Base-by-base conservation (phyloP, 2,113 vertebrate genomes). In the Sylvia atricapilla region DNA sequence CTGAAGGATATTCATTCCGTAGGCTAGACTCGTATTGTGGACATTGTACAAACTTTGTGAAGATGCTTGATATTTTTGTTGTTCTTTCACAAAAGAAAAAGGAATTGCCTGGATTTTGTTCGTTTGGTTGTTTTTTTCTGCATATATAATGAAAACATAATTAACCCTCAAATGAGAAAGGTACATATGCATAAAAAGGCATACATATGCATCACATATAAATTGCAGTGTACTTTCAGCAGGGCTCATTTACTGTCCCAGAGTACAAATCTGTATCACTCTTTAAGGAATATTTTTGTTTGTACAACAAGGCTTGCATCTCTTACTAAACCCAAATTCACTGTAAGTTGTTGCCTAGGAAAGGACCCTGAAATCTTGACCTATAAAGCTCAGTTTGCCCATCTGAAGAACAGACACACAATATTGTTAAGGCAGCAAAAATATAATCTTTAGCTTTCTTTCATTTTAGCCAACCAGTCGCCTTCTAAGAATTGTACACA, bases 401-500 rank as follows among this genome's bases (percentile, higher is more conserved):
- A n/a, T 74, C 25, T 94, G 49, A 83, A 89, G 31, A 88, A n/a
- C 12, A 75, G 21, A 13, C 30, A 46, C 47, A 52, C 63, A 55
- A 20, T 53, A 11, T 62, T 78, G 13, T 73, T 59, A 80, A 69
- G 22, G 43, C 47, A 44, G 13, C 21, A 39, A 52, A 52, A 52
- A 60, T 55, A 27, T 13, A 53, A 62, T 78, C 30, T 78, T 84
- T 12, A 64, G 4, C 21, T 91, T 94, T 91, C 63, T 90, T 59
- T 96, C 67, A 95, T 44, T 97, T 49, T 90, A 99, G 99, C 98
- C 73, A 99, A 99, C 91, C 99, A 99, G 92, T 98, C 98, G 28
- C 95, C 98, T 44, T 97, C 97, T 10, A 99, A 99, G 97, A 97
- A 97, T 3, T 99, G 99, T 78, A 98, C 96, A 13, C 99, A 98